phyloP scores from a whole-genome alignment of 2,113 vertebrate genomes.

The Argyrosomus japonicus region DNA sequence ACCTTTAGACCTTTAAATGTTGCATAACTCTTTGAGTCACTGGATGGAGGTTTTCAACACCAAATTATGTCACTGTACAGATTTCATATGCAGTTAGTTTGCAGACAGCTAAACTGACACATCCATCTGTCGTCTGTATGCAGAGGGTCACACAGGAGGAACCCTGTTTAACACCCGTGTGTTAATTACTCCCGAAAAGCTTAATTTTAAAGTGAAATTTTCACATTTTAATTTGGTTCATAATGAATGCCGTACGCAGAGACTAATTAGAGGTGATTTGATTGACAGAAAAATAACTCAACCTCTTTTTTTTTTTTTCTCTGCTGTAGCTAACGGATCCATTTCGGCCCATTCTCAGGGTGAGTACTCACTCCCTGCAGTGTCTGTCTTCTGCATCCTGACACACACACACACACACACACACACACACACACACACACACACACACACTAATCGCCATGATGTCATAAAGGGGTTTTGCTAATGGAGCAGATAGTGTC shows the following conservation, averaged over 20 bases:
- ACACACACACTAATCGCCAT: slow-evolving; percentile 21
- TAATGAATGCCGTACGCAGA: slow-evolving; percentile 87
- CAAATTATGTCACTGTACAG: not conserved
- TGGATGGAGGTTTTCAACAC: slow-evolving; percentile 8
- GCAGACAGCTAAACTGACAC: not conserved
- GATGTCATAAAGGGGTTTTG: slow-evolving; percentile 46
- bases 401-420: slow-evolving; percentile 45
- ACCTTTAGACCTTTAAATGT: slow-evolving; percentile 7
- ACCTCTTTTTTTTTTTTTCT: slow-evolving; percentile 82
- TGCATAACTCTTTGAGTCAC: slow-evolving; percentile 25
- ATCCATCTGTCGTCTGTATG: not conserved
- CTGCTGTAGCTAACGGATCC: slow-evolving; percentile 96
- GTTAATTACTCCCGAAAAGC: slow-evolving; percentile 86
- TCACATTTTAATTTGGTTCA: slow-evolving; percentile 88
- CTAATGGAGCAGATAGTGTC: slow-evolving; percentile 47
- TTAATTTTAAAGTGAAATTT: slow-evolving; percentile 90
- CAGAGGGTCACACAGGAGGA: slow-evolving; percentile 5
- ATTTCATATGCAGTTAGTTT: not conserved
- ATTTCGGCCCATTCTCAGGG: slow-evolving; percentile 98
- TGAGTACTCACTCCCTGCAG: slow-evolving; percentile 81
- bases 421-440: slow-evolving; percentile 53
- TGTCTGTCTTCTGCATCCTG: slow-evolving; percentile 26
- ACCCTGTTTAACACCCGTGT: slow-evolving; percentile 35
- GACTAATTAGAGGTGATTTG: slow-evolving; percentile 89
- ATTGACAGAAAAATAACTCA: slow-evolving; percentile 90